Percentiles rank a stretch among this genome's conserved stretches.
phyloP scores from a whole-genome alignment of 2,888 invertebrate species.

The Graphium colonna region DNA sequence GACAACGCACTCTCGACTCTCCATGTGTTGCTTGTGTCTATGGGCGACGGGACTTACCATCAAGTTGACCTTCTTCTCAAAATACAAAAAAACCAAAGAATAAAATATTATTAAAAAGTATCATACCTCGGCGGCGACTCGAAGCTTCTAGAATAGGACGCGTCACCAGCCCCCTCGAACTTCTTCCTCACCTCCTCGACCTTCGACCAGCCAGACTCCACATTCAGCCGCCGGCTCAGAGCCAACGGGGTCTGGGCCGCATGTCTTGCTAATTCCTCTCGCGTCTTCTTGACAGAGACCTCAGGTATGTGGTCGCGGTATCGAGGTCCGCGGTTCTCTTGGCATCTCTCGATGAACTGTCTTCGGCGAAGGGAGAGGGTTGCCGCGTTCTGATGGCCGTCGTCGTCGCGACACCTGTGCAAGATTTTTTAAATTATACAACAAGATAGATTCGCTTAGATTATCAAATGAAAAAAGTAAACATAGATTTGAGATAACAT shows the following conservation, averaged over 20 bases:
- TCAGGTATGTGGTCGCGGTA: constrained; percentile 60
- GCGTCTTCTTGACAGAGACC: constrained; percentile 62
- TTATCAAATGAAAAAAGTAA: too few species aligned
- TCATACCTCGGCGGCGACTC: constrained; percentile 73
- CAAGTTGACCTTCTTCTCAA: too few species aligned
- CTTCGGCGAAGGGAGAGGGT: constrained; percentile 63
- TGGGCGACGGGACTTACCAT: too few species aligned
- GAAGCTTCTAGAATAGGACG: constrained; percentile 63
- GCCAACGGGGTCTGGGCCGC: constrained; percentile 57
- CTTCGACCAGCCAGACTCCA: constrained; percentile 74
- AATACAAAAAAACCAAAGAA: too few species aligned
- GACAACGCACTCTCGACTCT: too few species aligned
- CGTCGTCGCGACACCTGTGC: constrained; percentile 64
- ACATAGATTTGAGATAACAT: too few species aligned
- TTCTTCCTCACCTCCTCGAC: constrained; percentile 74
- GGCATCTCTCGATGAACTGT: constrained; percentile 73
- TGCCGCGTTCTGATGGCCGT: constrained; percentile 44
- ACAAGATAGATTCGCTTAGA: too few species aligned
- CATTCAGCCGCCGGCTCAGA: constrained; percentile 67
- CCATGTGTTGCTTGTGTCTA: too few species aligned
- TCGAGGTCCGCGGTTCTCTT: constrained; percentile 57
- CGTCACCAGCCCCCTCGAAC: constrained; percentile 61
- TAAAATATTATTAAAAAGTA: constrained; percentile 25
- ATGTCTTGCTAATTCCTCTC: constrained; percentile 69
- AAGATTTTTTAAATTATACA: too few species aligned